phyloP scores from a whole-genome alignment of 2,888 invertebrate genomes.

The Ecdyonurus torrentis region DNA sequence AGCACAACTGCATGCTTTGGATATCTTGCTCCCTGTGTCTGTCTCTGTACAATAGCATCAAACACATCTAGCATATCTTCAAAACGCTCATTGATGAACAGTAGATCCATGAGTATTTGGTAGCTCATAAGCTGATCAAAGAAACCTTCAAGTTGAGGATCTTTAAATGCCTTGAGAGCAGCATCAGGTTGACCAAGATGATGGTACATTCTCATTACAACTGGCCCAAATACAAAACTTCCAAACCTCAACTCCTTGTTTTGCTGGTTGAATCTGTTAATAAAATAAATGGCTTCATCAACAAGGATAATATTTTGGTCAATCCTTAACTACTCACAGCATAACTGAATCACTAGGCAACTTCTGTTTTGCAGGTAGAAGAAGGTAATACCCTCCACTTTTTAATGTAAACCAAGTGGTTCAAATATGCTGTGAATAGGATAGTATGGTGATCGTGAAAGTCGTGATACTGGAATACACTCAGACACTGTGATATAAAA shows the following conservation, averaged over 20 bases:
- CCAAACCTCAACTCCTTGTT: slow-evolving; percentile 56
- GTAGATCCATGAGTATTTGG: slow-evolving; percentile 50
- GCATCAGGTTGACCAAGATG: slow-evolving; percentile 46
- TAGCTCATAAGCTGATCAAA: slow-evolving; percentile 54
- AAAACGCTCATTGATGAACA: slow-evolving; percentile 49
- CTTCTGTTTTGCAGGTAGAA: too few relatives aligned
- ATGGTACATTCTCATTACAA: slow-evolving; percentile 63
- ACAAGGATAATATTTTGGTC: too few relatives aligned
- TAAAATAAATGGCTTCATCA: too few relatives aligned
- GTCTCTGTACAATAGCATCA: slow-evolving; percentile 39
- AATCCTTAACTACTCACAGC: too few relatives aligned
- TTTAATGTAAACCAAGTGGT: too few relatives aligned
- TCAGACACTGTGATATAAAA: too few relatives aligned
- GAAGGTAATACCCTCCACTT: too few relatives aligned
- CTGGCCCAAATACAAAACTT: slow-evolving; percentile 66
- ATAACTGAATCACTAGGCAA: too few relatives aligned
- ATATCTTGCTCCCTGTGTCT: slow-evolving; percentile 43
- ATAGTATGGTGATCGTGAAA: too few relatives aligned
- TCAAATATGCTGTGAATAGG: too few relatives aligned
- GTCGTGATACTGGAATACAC: too few relatives aligned
- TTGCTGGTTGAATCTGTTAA: slow-evolving; percentile 48
- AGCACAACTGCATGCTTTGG: slow-evolving; percentile 52
- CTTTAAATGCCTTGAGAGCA: slow-evolving; percentile 48
- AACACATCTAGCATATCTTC: slow-evolving; percentile 45
- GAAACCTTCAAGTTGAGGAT: slow-evolving; percentile 41